Base-by-base conservation (phyloP, 2,888 invertebrate genomes). In the Epistrophe grossulariae region DNA sequence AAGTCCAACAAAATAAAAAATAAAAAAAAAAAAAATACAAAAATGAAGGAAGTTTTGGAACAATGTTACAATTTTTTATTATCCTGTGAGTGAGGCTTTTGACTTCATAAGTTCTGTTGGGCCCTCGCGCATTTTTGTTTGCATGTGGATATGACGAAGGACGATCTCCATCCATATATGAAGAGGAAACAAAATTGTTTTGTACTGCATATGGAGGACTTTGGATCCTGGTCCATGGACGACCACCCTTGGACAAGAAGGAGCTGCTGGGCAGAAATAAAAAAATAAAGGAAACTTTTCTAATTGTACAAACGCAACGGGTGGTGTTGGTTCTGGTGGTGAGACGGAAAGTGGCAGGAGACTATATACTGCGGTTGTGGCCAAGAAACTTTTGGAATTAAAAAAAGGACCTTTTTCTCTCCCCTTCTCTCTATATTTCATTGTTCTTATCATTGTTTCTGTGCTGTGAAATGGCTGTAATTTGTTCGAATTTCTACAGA, bases 11-110 rank as follows among this genome's bases (percentile, higher is more conserved):
- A 62, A 66, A 57, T 35, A 35, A 35, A 35, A 35, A 35, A 35
- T 8, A 35, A 35, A 7, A 35, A 8, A 35, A 0, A 35, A 7
- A 35, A 31, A 11, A 31, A 59, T 13, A 40, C 24, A 43, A 57
- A 71, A 10, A 40, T 71, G 71, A 72, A 72, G 52, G 57, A 72
- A 72, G 24, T 62, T 70, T 74, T 59, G 57, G 74, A 74, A 82
- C 79, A 72, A 74, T 79, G 78, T 87, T 82, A 82, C 82, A 79
- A 64, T 82, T 82, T 62, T 82, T 87, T 87, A 82, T 87, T 87
- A 87, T 87, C 79, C 79, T 87, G 79, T 71, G 82, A 76, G 79
- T 71, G 82, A 76, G 85, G 79, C 78, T 70, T 71, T 66, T 82
- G 79, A 71, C 72, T 78, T 79, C 82, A 82, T 76, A 76, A 76